These are phyloP conservation scores for Poeciliopsis retropinna DNA, from an alignment of 2,113 vertebrate genomes.

Conservation along the genomic window DNA sequence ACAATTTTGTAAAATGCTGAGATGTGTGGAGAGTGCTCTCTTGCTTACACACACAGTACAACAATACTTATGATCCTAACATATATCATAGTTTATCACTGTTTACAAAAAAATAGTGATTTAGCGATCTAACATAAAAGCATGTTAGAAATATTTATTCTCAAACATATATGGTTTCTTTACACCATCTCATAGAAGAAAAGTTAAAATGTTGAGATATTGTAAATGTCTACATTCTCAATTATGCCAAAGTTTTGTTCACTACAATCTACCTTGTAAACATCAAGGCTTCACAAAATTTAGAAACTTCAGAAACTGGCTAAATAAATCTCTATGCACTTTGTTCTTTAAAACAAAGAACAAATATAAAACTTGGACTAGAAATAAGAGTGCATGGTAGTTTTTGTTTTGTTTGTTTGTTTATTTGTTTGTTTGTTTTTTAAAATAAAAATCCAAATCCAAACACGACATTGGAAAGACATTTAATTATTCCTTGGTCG, in stretches of 20 bases:
- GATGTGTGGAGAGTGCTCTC: no score
- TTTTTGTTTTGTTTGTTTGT: conserved; percentile 24
- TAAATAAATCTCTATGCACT: neutral
- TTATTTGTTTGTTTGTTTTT: neutral
- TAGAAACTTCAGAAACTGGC: neutral
- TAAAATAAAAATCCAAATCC: conserved; percentile 61
- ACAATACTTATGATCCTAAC: neutral
- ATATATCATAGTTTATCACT: no score
- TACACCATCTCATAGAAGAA: neutral
- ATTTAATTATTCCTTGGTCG: conserved; percentile 76
- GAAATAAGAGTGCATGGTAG: conserved; percentile 55
- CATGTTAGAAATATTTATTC: neutral
- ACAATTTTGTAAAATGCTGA: no score
- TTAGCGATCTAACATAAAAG: neutral
- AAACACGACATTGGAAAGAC: conserved; percentile 73
- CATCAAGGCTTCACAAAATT: neutral
- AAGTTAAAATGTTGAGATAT: neutral
- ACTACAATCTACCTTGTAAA: neutral
- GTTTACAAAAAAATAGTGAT: neutral
- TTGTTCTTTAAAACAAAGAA: neutral
- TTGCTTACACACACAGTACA: no score
- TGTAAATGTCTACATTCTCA: neutral
- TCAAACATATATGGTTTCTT: neutral
- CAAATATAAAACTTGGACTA: conserved; percentile 51
- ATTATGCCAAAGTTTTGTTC: neutral